Evolutionary conservation across 2,888 invertebrate genomes (phyloP).

Genomic region (Scaptomyza reducta): DNA sequence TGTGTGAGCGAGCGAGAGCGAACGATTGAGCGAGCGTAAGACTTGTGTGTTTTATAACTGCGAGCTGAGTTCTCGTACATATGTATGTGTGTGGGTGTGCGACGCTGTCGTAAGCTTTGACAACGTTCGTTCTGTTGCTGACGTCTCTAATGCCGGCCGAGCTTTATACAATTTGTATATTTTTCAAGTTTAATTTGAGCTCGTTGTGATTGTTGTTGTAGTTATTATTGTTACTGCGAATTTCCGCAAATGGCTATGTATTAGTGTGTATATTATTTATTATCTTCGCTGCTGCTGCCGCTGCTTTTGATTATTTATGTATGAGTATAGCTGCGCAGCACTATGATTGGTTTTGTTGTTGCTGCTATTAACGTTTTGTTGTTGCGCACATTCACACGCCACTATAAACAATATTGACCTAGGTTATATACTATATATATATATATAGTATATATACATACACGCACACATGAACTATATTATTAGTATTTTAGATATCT

Average conservation of each 20-base stretch:
- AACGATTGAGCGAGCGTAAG: not conserved
- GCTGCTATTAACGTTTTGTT: constrained; percentile 46
- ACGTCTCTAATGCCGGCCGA: constrained; percentile 45
- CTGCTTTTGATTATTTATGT: constrained; percentile 34
- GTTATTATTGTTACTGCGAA: constrained; percentile 29
- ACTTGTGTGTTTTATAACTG: not conserved
- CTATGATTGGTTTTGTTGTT: constrained; percentile 41
- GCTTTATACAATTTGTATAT: constrained; percentile 36
- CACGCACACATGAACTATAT: constrained; percentile 4
- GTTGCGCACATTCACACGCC: constrained; percentile 75
- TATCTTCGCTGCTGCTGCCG: constrained; percentile 43
- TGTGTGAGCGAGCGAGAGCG: constrained; percentile 3
- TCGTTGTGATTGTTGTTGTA: constrained; percentile 26
- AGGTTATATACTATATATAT: constrained; percentile 70
- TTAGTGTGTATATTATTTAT: constrained; percentile 32
- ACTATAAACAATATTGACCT: constrained; percentile 84
- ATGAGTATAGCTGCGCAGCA: constrained; percentile 36
- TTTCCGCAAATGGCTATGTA: constrained; percentile 30
- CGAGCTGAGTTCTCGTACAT: constrained; percentile 14
- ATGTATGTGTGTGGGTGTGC: constrained; percentile 43
- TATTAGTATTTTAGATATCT: constrained; percentile 23
- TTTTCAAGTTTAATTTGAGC: constrained; percentile 68
- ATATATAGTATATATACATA: constrained; percentile 5
- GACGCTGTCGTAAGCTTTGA: constrained; percentile 32
- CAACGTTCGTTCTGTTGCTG: constrained; percentile 31